Base-by-base conservation (phyloP, 2,888 invertebrate genomes). In the Herminia tarsipennalis region DNA sequence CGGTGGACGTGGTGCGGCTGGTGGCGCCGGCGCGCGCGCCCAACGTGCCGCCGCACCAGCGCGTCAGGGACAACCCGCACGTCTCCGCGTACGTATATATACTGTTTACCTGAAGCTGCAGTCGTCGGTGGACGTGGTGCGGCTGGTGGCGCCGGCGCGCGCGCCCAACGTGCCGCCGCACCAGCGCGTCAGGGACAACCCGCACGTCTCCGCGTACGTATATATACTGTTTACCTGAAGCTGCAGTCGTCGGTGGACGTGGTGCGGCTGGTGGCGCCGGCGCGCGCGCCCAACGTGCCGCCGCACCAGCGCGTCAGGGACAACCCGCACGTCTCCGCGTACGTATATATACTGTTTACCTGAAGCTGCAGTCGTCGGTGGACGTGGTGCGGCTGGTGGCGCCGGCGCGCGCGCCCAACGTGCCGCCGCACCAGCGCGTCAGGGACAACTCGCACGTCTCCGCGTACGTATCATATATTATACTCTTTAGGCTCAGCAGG, bases 371-470 rank as follows among this genome's bases (percentile, higher is more conserved):
- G n/a, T n/a, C 98, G 63, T 98, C 98, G 1, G 97, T 99, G 42
- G 99, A 99, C 82, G 94, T 97, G 49, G 96, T 99, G 30, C 95
- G 98, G 71, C 95, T 99, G 5, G 95, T 99, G 30, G 98, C 98
- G 14, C 97, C 98, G 0, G 94, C 96, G 39, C 96, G 97, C 73
- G 95, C 97, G 1, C 99, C 99, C 2, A 99, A 98, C 81, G 97
- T 98, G 63, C 93, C 99, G 59, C 99, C 99, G 0, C 97, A 98
- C 80, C 96, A 96, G 56, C 96, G 97, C 81, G 95, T 99, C 22
- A 92, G 99, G 50, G 97, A 98, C 64, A 99, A 99, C 88, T 96
- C 98, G 1, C 98, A 99, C 78, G 97, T 99, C 0, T 98, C 98
- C 8, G 96, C 96, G 97, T 97, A 87, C 94, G 95, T 93, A 34